phyloP scores from a whole-genome alignment of 2,113 vertebrate species.

The Hemiprocne comata region DNA sequence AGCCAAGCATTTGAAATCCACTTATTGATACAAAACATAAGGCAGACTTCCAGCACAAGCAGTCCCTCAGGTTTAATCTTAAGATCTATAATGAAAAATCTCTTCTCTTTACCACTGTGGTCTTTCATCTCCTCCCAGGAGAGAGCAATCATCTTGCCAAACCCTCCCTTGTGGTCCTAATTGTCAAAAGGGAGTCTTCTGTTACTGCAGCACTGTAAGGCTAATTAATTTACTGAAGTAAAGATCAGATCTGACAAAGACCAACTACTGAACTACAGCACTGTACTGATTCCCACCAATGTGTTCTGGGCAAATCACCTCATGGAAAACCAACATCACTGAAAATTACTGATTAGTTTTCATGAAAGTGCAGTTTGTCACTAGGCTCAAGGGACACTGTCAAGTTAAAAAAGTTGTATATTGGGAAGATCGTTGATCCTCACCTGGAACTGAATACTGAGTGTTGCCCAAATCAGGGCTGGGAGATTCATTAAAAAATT shows the following conservation, averaged over 20 bases:
- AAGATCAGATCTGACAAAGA: slow-evolving; percentile 9
- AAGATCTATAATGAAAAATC: slow-evolving; percentile 47
- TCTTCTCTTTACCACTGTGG: background rate
- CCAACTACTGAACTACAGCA: background rate
- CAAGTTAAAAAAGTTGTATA: background rate
- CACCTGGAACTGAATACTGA: background rate
- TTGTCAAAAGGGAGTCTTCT: slow-evolving; percentile 49
- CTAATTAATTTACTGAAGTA: slow-evolving; percentile 60
- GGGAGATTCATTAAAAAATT: background rate
- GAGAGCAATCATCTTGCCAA: slow-evolving; percentile 22
- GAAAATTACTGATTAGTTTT: background rate
- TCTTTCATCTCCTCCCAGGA: slow-evolving; percentile 66
- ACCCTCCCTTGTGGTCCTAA: slow-evolving; percentile 45
- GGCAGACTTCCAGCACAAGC: slow-evolving; percentile 3
- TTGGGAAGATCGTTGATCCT: background rate
- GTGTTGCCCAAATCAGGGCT: background rate
- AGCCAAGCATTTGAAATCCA: slow-evolving; percentile 10
- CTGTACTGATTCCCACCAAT: background rate
- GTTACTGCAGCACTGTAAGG: background rate
- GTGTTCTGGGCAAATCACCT: background rate
- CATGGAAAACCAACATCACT: background rate
- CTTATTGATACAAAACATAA: slow-evolving; percentile 3
- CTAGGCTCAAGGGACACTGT: background rate
- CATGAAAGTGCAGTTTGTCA: background rate
- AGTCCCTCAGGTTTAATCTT: background rate